Conservation (phyloP, 2,888 invertebrate genomes). For the Hirudinaria manillensis region DNA sequence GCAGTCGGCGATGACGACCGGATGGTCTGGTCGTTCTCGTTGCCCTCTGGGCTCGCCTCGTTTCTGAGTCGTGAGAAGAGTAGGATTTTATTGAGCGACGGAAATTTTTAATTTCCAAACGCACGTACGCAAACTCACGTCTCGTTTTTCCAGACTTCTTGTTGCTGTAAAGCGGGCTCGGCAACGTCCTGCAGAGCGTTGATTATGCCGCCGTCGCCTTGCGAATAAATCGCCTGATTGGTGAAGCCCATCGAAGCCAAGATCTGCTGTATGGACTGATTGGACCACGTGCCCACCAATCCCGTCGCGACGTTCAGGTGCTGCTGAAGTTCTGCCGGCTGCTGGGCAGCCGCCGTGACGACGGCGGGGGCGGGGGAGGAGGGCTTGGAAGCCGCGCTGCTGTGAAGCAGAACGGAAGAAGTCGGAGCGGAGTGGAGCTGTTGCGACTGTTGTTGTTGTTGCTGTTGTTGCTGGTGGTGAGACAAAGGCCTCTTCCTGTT, state of each 20-base stretch:
- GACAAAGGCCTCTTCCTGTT: conserved; percentile 32
- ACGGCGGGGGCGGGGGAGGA: conserved; percentile 20
- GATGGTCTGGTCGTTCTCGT: neutral
- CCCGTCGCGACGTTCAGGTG: conserved; percentile 8
- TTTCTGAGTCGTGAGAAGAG: neutral
- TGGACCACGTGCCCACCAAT: conserved; percentile 28
- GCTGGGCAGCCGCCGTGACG: neutral
- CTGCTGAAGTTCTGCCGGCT: neutral
- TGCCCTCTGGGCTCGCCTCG: neutral
- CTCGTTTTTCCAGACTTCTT: conserved; percentile 10
- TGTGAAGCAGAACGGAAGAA: neutral
- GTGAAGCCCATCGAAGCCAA: conserved; percentile 32
- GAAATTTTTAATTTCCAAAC: neutral
- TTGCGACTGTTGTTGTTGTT: neutral
- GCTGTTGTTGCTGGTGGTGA: neutral
- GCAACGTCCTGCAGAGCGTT: neutral
- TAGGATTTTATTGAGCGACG: no score
- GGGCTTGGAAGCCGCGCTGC: conserved; percentile 11
- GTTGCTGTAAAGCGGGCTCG: conserved; percentile 17
- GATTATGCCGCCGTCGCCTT: conserved; percentile 21
- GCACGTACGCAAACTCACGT: neutral
- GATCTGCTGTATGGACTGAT: conserved; percentile 31
- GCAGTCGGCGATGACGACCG: neutral
- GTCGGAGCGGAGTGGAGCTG: neutral
- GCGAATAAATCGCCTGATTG: conserved; percentile 24